Conservation (phyloP, 1,140 invertebrate genomes). For the Papilio polyxenes region DNA sequence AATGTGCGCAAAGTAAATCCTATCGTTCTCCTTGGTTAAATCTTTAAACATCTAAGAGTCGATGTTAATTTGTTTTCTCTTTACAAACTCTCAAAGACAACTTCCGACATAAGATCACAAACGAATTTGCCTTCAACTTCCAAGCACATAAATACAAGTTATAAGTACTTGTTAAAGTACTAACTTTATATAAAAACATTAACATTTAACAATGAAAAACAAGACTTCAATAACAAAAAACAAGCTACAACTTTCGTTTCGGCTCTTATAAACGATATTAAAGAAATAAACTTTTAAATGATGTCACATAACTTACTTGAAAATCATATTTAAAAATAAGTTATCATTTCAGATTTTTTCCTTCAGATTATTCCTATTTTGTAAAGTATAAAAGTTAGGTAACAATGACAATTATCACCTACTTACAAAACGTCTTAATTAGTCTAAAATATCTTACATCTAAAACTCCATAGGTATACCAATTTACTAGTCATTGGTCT, state of each 20-base stretch:
- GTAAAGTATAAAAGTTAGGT: no score
- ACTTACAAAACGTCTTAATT: no score
- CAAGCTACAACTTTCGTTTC: not conserved
- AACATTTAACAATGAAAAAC: not conserved
- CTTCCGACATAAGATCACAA: not conserved
- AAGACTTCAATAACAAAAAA: not conserved
- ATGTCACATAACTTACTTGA: no score
- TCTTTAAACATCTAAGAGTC: not conserved
- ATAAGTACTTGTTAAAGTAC: conserved; percentile 4
- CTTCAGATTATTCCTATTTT: no score
- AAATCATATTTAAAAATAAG: no score
- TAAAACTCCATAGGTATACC: no score
- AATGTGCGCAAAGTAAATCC: no score
- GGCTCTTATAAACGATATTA: no score
- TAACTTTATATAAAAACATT: not conserved
- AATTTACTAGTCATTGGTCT: no score
- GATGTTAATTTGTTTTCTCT: not conserved
- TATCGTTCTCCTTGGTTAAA: not conserved
- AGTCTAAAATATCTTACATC: no score
- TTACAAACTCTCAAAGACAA: conserved; percentile 7
- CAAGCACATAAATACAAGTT: conserved; percentile 17
- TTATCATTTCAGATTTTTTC: no score
- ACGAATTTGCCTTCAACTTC: not conserved
- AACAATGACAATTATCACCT: no score
- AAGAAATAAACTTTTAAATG: not conserved